Evolutionary conservation across 2,113 vertebrate genomes (phyloP).

Genomic region (Oryzias curvinotus): DNA sequence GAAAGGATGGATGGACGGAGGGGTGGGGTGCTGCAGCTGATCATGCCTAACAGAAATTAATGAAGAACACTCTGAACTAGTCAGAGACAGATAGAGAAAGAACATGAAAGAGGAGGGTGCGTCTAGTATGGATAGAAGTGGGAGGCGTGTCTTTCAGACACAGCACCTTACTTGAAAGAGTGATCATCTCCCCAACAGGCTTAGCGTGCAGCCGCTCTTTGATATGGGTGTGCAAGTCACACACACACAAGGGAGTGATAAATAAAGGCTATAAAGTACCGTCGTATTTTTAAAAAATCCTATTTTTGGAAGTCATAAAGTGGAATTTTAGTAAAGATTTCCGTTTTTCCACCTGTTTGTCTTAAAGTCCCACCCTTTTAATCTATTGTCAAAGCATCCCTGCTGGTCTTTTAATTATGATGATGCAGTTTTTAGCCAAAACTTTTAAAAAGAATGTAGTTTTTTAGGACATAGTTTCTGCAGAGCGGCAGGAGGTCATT

Average conservation of each 20-base stretch:
- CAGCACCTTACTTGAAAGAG: slow-evolving; percentile 4
- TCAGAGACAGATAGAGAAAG: slow-evolving; percentile 5
- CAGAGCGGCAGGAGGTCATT: no score
- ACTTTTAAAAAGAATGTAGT: no score
- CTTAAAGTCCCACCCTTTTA: no score
- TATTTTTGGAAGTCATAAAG: slow-evolving; percentile 6
- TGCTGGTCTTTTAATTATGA: no score
- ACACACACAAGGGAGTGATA: neutral
- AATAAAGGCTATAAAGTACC: neutral
- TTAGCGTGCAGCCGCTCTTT: neutral
- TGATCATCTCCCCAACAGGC: neutral
- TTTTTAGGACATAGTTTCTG: no score
- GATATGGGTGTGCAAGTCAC: neutral
- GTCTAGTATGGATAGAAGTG: slow-evolving; percentile 16
- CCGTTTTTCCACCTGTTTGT: no score
- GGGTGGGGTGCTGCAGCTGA: slow-evolving; percentile 24
- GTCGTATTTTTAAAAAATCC: neutral
- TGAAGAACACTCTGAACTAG: slow-evolving; percentile 21
- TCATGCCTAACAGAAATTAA: slow-evolving; percentile 27
- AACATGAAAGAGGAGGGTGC: slow-evolving; percentile 1
- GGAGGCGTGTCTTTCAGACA: neutral
- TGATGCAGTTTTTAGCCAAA: no score
- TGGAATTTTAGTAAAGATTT: no score
- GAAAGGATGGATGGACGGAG: slow-evolving; percentile 4
- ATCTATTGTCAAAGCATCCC: no score